These are phyloP conservation scores for Papilio helenus DNA, from an alignment of 1,140 invertebrate species.

Conservation along the genomic window DNA sequence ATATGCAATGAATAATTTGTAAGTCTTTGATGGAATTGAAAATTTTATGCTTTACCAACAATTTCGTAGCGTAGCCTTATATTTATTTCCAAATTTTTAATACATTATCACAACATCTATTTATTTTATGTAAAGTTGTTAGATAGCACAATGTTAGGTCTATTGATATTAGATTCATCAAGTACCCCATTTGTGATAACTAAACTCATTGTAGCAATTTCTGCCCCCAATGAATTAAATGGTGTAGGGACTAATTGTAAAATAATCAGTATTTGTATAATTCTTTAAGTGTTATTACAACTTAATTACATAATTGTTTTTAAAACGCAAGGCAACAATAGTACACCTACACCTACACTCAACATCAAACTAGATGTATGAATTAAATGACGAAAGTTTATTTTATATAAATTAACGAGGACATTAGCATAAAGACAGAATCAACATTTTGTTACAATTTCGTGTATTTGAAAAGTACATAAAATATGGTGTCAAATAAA, in stretches of 20 bases:
- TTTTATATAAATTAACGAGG: not conserved
- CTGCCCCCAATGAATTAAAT: not conserved
- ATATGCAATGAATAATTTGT: not conserved
- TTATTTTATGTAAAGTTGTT: constrained; percentile 40
- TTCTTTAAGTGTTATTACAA: not conserved
- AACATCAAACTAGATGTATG: not conserved
- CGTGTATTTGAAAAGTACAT: constrained; percentile 77
- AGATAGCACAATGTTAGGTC: not conserved
- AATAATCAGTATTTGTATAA: not conserved
- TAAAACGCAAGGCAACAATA: not conserved
- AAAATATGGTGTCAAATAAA: constrained; percentile 80
- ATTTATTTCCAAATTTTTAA: not conserved
- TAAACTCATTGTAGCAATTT: not conserved
- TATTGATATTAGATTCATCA: not conserved
- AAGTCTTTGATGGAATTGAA: not conserved
- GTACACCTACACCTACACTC: not conserved
- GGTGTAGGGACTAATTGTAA: not conserved
- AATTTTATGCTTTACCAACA: not conserved
- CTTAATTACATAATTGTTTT: not conserved
- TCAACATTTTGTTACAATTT: constrained; percentile 82
- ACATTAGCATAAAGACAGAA: not conserved
- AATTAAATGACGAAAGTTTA: not conserved
- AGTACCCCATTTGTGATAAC: not conserved
- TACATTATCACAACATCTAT: constrained; percentile 41
- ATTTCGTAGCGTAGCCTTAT: not conserved